These are phyloP conservation scores for Atractosteus spatula DNA, from an alignment of 2,113 vertebrate genomes.

Conservation along the genomic window DNA sequence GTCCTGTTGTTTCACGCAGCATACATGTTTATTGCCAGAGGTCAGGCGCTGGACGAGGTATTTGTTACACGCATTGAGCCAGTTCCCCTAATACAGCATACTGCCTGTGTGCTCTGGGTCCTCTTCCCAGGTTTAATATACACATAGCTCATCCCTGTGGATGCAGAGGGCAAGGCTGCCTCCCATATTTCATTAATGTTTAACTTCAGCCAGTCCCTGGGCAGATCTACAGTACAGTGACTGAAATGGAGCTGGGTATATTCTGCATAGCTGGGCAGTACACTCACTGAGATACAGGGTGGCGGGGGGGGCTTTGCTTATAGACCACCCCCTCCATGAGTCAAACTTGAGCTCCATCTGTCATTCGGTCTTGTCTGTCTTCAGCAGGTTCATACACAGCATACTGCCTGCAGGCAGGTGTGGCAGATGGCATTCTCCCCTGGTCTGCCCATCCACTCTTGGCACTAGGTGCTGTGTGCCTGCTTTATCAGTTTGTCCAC, in stretches of 20 bases:
- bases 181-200: not conserved
- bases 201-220: not conserved
- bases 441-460: not conserved
- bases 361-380: not conserved
- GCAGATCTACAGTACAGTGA: too few relatives aligned
- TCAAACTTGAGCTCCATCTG: too few relatives aligned
- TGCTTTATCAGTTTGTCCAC: too few relatives aligned
- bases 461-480: too few relatives aligned
- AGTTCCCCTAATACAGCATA: constrained; percentile 12
- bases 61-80: constrained; percentile 20
- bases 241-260: too few relatives aligned
- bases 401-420: not conserved
- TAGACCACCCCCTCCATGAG: too few relatives aligned
- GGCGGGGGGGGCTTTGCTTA: too few relatives aligned
- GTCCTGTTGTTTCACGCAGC: constrained; percentile 1
- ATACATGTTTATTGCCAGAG: constrained; percentile 12
- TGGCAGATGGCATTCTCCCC: constrained; percentile 22
- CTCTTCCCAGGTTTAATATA: constrained; percentile 11
- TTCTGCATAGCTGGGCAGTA: too few relatives aligned
- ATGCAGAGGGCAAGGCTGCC: not conserved
- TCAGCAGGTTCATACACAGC: not conserved
- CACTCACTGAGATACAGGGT: too few relatives aligned
- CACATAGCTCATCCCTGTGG: constrained; percentile 8
- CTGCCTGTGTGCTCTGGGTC: not conserved
- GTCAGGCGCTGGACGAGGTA: not conserved